Conservation (phyloP, 2,888 invertebrate genomes). For the Morpho achilles region DNA sequence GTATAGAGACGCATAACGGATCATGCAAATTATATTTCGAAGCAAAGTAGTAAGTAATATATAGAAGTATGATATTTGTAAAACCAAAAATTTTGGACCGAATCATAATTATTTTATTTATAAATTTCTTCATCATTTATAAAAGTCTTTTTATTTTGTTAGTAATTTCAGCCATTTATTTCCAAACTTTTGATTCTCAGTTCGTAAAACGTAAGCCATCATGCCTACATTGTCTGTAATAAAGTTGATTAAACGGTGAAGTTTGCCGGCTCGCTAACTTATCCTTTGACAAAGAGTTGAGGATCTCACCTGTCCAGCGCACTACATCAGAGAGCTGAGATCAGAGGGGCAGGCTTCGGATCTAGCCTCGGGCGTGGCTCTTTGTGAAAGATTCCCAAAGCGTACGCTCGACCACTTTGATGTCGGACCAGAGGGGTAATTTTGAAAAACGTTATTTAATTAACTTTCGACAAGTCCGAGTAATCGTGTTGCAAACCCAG, state of each 20-base stretch:
- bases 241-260: slow-evolving; percentile 18
- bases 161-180: too few relatives aligned
- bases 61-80: too few relatives aligned
- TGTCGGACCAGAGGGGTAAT: slow-evolving; percentile 69
- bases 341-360: slow-evolving; percentile 48
- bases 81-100: too few relatives aligned
- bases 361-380: slow-evolving; percentile 64
- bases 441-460: slow-evolving; percentile 79
- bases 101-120: too few relatives aligned
- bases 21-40: too few relatives aligned
- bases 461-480: slow-evolving; percentile 77
- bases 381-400: slow-evolving; percentile 68
- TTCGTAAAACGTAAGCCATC: too few relatives aligned
- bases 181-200: too few relatives aligned
- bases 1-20: too few relatives aligned
- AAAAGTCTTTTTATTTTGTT: too few relatives aligned
- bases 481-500: slow-evolving; percentile 77
- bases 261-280: slow-evolving; percentile 22
- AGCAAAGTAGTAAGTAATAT: too few relatives aligned
- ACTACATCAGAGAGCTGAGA: slow-evolving; percentile 42
- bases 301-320: slow-evolving; percentile 59
- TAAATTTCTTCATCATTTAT: too few relatives aligned
- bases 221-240: not conserved
- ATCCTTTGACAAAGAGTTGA: slow-evolving; percentile 50
- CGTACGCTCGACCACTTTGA: slow-evolving; percentile 63